Evolutionary conservation across 1,140 invertebrate species (phyloP), one percentile per base, ranked within the genome.

Genomic region (Rhynchophorus ferrugineus): DNA sequence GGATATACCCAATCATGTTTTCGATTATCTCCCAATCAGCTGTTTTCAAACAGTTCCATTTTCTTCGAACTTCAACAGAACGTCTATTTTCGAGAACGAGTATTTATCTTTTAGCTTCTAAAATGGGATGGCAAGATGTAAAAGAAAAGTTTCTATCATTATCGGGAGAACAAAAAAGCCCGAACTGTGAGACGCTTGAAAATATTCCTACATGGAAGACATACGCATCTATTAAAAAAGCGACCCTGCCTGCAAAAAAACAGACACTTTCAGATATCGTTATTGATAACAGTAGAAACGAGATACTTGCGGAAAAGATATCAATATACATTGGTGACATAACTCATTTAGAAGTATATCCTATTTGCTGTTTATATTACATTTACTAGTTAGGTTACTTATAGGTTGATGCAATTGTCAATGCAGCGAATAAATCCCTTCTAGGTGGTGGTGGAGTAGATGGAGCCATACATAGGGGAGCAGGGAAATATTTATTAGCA

Each of bases 361-460:
- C n/a, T n/a, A n/a, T n/a, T n/a, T n/a, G n/a, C n/a, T n/a, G n/a
- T n/a, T n/a, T n/a, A n/a, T n/a, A n/a, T n/a, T n/a, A n/a, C n/a
- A n/a, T n/a, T n/a, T n/a, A n/a, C n/a, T n/a, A n/a, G n/a, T n/a
- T n/a, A n/a, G n/a, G n/a, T 50, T 58, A 37, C 57, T 62, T 54
- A 47, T 57, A 79, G 77, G 79, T 94, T 49, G 91, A 94, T 77
- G 87, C 81, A 2, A 92, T 96, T 64, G 89, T 92, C 0, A 96
- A 95, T 79, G 92, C 91, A 41, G 91, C 92, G 1, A 95, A 96
- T 72, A 78, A 76, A 3, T 69, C 68, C 9, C 71, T 96, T 20
- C 66, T 79, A 14, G 89, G 87, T 34, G 91, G 91, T 20, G 89
- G 89, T 22, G 91, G 91, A 74, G 87, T 94, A 20, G 90, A 93